Evolutionary conservation across 2,888 invertebrate species (phyloP), one percentile per base, ranked within the genome.

Genomic region (Helobdella robusta): DNA sequence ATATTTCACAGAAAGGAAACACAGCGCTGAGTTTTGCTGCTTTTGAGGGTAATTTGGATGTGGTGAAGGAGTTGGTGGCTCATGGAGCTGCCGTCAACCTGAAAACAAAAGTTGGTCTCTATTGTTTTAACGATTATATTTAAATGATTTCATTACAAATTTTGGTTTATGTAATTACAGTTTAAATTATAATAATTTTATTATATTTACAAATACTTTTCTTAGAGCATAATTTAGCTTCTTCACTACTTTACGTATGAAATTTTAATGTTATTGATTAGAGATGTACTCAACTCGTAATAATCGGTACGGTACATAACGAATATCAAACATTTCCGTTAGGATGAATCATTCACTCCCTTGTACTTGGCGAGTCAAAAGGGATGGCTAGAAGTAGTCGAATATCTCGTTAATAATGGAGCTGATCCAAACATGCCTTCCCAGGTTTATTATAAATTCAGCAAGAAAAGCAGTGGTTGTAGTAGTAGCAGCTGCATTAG

Each of bases 291-390:
- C n/a, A n/a, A n/a, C n/a, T n/a, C n/a, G n/a, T n/a, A n/a, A n/a
- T n/a, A n/a, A n/a, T n/a, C n/a, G n/a, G n/a, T n/a, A n/a, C n/a
- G n/a, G n/a, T n/a, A n/a, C n/a, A n/a, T n/a, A n/a, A 11, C 11
- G n/a, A 40, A 40, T 40, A 15, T 40, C n/a, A 11, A 40, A 40
- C n/a, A 15, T 15, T 40, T n/a, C n/a, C n/a, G 44, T 30, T 32
- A 56, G 56, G 32, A 30, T n/a, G 56, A 56, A 28, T n/a, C 30
- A n/a, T 56, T 56, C 56, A 56, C 25, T 56, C 56, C 56, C 6
- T 32, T 56, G 28, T 56, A 56, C 23, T n/a, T 56, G 25, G 56
- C 56, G n/a, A 30, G 56, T 11, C 56, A 56, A 28, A 28, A 56
- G n/a, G 56, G 56, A 56, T n/a, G 32, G 11, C n/a, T 32, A 25